Evolutionary conservation across 2,888 invertebrate species (phyloP).

Genomic region (Serripes groenlandicus): DNA sequence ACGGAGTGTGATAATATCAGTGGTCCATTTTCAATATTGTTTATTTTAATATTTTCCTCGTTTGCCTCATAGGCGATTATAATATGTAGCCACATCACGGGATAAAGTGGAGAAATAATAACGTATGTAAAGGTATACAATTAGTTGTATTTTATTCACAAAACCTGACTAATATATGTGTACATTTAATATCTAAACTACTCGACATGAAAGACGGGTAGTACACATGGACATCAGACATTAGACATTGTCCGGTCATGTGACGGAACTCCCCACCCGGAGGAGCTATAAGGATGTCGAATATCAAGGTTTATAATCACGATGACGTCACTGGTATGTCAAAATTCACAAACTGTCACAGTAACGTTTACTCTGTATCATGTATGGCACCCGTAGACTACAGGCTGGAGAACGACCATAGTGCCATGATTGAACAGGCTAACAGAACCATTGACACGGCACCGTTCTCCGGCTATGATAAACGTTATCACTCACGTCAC

Average conservation of each 20-base stretch:
- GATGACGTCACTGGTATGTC: constrained; percentile 14
- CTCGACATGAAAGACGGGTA: neutral
- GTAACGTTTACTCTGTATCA: constrained; percentile 15
- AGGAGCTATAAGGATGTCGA: neutral
- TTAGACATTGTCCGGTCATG: neutral
- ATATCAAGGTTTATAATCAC: constrained; percentile 20
- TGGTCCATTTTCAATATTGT: too few relatives aligned
- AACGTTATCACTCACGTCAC: neutral
- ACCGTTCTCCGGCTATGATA: neutral
- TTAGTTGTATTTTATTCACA: too few relatives aligned
- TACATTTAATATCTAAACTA: neutral
- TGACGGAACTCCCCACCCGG: neutral
- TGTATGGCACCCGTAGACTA: neutral
- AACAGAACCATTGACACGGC: neutral
- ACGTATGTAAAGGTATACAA: too few relatives aligned
- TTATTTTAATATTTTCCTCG: too few relatives aligned
- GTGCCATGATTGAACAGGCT: neutral
- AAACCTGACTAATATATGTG: neutral
- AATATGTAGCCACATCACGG: too few relatives aligned
- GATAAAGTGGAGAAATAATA: too few relatives aligned
- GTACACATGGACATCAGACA: too few relatives aligned
- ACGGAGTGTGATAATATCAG: neutral
- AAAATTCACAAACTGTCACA: neutral
- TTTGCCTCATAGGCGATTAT: too few relatives aligned
- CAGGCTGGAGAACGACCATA: neutral